Evolutionary conservation across 2,113 vertebrate species (phyloP), one percentile per base, ranked within the genome.

Genomic region (Malurus alboscapulatus): DNA sequence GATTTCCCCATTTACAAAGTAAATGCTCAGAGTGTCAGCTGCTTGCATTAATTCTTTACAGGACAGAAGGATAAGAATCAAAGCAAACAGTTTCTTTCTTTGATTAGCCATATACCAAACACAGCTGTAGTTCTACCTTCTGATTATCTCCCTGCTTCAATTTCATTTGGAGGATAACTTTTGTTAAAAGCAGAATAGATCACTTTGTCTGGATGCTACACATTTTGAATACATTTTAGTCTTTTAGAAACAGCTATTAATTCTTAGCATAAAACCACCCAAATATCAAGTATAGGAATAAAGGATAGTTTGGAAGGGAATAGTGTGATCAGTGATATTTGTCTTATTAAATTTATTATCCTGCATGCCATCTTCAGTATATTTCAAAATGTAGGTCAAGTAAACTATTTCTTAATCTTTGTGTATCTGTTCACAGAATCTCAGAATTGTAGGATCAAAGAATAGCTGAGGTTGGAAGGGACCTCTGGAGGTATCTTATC

Each of bases 31-130:
- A 44, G 21, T 87, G n/a, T 79, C 83, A 80, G 61, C 63, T 94
- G 74, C 22, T 87, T 2, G 0, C 57, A 68, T 80, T 91, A 88
- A 88, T 88, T 88, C 82, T 85, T 84, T 94, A 69, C 57, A 74
- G 84, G 71, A 88, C 78, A 89, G 57, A 18, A 84, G 29, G 62
- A 69, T 94, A 24, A 92, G 79, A 75, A 95, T 80, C 79, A 87
- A 94, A 91, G 58, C 78, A 96, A 97, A 95, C 62, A 90, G 59
- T 86, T 91, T 84, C 40, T 69, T 78, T 88, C 76, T 94, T 74
- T 79, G 71, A 80, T 95, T 92, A 68, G 76, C 84, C 38, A 29
- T 80, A 69, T 73, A 79, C 25, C 55, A 95, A 88, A 94, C 75
- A 69, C 57, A 95, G 88, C 66, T 93, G 78, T 87, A 91, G 48